Base-by-base conservation (phyloP, 2,797 vertebrate genomes). In the Enteromius mattozi region DNA sequence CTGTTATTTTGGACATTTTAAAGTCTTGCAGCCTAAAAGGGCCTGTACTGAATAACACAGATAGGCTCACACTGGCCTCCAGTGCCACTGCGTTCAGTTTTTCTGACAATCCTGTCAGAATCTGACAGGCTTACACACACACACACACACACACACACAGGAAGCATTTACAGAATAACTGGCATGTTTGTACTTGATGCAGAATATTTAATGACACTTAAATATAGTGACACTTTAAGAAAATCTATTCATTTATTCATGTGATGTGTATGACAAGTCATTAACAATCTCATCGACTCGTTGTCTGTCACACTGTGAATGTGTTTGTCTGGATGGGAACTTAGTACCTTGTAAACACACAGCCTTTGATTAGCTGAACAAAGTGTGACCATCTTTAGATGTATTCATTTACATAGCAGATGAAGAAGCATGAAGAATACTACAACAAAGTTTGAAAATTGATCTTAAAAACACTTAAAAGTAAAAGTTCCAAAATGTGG, bases 301-400 rank as follows among this genome's bases (percentile, higher is more conserved):
- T 51, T 33, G 47, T 16, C 71, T 74, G 21, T 49, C 45, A 33
- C 24, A 51, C 27, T 65, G 63, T 30, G 27, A 30, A 51, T 74
- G 71, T 74, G 71, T 74, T 49, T 49, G 71, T 54, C 24, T 21
- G 45, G 14, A 17, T 51, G 71, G 16, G 71, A 75, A n/a, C 24
- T 66, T 8, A 8, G 24, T 66, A 17, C 9, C 1, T 12, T 42
- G 61, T 49, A 49, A 66, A 66, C 77, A 42, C 42, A 40, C 61
- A 49, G 56, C 3, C 27, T 49, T 35, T 78, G 40, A 66, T 78
- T 65, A 14, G 33, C 74, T 76, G 49, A 76, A 40, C 27, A 51
- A 51, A 68, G 71, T 16, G 30, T 56, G 72, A 56, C 2, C 35
- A 19, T 27, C 13, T 49, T 74, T 47, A 49, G n/a, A 33, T 33